A percentile compares a stretch with the other conserved stretches of the same genome.
Evolutionary conservation across 2,113 vertebrate genomes (phyloP).

Genomic region (Ceratotherium simum): DNA sequence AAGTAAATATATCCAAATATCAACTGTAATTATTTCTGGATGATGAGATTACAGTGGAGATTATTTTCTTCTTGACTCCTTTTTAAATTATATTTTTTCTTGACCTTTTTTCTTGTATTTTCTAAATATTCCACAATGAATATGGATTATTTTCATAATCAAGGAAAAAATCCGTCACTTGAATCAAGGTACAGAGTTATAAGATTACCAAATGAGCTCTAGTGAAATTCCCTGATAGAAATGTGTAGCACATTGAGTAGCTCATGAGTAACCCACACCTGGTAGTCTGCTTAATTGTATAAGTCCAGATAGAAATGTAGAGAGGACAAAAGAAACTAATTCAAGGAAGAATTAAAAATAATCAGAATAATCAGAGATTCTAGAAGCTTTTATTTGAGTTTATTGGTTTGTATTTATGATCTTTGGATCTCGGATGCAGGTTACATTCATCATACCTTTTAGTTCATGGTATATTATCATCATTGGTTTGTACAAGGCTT

Average conservation of each 20-base stretch:
- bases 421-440: not conserved
- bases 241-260: not conserved
- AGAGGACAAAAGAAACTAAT: not conserved
- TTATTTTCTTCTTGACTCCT: constrained; percentile 45
- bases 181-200: constrained; percentile 51
- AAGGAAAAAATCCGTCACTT: constrained; percentile 47
- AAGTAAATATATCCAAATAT: constrained; percentile 53
- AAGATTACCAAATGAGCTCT: constrained; percentile 40
- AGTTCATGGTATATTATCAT: not conserved
- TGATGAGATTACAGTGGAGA: constrained; percentile 3
- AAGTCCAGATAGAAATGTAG: not conserved
- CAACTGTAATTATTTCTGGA: constrained; percentile 42
- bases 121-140: constrained; percentile 62
- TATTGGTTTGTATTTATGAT: not conserved
- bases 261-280: not conserved
- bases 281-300: not conserved
- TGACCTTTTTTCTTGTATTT: constrained; percentile 45
- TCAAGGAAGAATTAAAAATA: not conserved
- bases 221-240: constrained; percentile 36
- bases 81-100: not conserved
- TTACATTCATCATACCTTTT: not conserved
- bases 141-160: constrained; percentile 72
- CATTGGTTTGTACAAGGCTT: not conserved
- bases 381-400: not conserved
- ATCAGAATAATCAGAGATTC: not conserved